These are phyloP conservation scores for Acromyrmex heyeri DNA, from an alignment of 1,140 invertebrate genomes.

Conservation along the genomic window DNA sequence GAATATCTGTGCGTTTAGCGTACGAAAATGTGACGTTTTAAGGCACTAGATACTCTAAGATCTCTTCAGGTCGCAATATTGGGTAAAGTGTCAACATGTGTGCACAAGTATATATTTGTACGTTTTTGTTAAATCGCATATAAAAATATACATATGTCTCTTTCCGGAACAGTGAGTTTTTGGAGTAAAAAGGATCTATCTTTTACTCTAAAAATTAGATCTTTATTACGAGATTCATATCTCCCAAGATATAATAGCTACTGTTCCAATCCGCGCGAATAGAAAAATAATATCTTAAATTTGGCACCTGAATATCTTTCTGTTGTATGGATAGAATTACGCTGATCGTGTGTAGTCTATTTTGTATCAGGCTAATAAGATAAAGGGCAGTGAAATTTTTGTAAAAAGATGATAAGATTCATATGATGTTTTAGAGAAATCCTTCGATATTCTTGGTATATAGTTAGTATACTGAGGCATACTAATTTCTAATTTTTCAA, in stretches of 20 bases:
- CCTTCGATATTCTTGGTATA: background rate
- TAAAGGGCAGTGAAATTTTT: slow-evolving; percentile 27
- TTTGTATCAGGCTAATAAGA: background rate
- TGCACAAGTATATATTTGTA: slow-evolving; percentile 12
- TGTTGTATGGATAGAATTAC: background rate
- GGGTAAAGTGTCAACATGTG: background rate
- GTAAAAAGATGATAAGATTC: background rate
- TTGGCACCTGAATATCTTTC: slow-evolving; percentile 1
- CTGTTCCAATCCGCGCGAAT: background rate
- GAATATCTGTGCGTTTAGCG: background rate
- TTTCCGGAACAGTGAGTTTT: background rate
- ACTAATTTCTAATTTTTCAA: background rate
- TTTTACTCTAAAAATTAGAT: slow-evolving; percentile 2
- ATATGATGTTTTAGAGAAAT: background rate
- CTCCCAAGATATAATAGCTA: background rate
- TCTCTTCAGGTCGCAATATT: slow-evolving; percentile 68
- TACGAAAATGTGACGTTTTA: slow-evolving; percentile 11
- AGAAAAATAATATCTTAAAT: background rate
- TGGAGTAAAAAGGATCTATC: background rate
- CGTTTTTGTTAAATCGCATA: slow-evolving; percentile 27
- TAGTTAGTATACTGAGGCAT: too few species aligned
- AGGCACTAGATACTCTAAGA: slow-evolving; percentile 71
- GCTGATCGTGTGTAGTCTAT: background rate
- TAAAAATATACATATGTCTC: slow-evolving; percentile 42
- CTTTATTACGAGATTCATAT: slow-evolving; percentile 21